Conservation (phyloP, 2,888 invertebrate genomes). For the Pachymerium ferrugineum region DNA sequence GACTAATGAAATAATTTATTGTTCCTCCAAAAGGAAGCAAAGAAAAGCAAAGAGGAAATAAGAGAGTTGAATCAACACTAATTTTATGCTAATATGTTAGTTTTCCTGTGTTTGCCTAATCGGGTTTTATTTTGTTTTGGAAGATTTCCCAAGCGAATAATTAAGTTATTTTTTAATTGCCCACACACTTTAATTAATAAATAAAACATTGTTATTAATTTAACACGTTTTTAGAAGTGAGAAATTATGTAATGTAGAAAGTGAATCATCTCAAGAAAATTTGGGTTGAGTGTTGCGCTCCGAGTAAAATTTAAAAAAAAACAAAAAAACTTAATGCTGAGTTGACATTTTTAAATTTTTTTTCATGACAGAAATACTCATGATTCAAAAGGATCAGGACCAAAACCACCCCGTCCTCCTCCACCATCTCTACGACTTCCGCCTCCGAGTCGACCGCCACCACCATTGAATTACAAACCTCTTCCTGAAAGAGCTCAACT, state of each 20-base stretch:
- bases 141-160: not conserved
- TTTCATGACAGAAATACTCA: not conserved
- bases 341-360: not conserved
- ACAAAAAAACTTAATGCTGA: too few relatives aligned
- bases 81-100: not conserved
- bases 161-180: not conserved
- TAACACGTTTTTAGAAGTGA: too few relatives aligned
- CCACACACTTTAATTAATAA: not conserved
- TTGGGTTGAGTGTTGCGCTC: too few relatives aligned
- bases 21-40: not conserved
- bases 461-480: not conserved
- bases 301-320: too few relatives aligned
- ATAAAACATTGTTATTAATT: not conserved
- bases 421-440: not conserved
- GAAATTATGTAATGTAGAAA: too few relatives aligned
- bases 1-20: not conserved
- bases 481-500: not conserved
- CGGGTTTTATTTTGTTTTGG: not conserved
- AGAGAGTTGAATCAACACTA: not conserved
- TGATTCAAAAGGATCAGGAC: slow-evolving; percentile 5
- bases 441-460: slow-evolving; percentile 2
- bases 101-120: not conserved
- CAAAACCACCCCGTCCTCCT: slow-evolving; percentile 29
- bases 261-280: slow-evolving; percentile 9
- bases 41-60: not conserved